Conservation (phyloP, 2,888 invertebrate genomes). For the Gryllus longicercus region DNA sequence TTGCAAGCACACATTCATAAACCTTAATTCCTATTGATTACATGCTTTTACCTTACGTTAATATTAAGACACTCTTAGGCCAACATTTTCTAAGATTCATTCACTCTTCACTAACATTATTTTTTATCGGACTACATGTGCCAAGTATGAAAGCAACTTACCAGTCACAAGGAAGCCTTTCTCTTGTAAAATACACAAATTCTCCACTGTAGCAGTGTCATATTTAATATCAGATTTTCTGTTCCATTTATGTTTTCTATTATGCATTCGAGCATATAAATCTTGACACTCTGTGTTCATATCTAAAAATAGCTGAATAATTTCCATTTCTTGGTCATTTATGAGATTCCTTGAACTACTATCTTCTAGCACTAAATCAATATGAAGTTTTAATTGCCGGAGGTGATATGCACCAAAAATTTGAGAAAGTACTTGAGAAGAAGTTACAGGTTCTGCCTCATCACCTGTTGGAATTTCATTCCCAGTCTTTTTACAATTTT, state of each 20-base stretch:
- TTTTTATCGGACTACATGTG: not conserved
- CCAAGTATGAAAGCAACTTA: not conserved
- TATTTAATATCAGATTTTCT: constrained; percentile 31
- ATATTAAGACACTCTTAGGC: too few relatives aligned
- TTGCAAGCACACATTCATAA: too few relatives aligned
- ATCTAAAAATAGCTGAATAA: constrained; percentile 23
- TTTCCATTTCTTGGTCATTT: constrained; percentile 18
- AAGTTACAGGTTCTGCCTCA: too few relatives aligned
- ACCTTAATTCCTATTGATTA: too few relatives aligned
- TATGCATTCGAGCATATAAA: constrained; percentile 35
- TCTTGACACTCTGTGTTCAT: constrained; percentile 26
- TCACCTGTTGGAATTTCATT: too few relatives aligned
- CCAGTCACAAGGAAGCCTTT: constrained; percentile 30
- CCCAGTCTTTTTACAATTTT: too few relatives aligned
- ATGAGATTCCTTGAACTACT: not conserved
- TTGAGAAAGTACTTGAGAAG: not conserved
- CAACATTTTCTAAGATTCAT: too few relatives aligned
- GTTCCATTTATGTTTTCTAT: constrained; percentile 34
- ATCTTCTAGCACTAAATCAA: constrained; percentile 21
- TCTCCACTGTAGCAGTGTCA: constrained; percentile 21
- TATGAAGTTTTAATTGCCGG: not conserved
- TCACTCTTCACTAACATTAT: too few relatives aligned
- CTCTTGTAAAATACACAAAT: constrained; percentile 20
- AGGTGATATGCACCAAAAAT: constrained; percentile 11
- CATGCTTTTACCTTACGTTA: too few relatives aligned